Base-by-base conservation (phyloP, 2,113 vertebrate genomes). In the Pseudois nayaur region DNA sequence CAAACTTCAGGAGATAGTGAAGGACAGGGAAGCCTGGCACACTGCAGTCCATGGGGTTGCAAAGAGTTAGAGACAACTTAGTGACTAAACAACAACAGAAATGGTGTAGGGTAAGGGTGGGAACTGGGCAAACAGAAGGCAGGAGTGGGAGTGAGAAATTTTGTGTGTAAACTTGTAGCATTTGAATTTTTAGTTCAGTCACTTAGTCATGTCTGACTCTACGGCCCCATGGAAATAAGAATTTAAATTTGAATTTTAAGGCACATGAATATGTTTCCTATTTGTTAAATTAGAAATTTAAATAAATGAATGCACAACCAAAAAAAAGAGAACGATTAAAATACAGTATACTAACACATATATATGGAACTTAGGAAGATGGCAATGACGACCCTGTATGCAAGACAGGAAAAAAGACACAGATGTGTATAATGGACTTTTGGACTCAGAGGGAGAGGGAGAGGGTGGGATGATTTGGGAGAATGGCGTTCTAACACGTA, bases 201-300 rank as follows among this genome's bases (percentile, higher is more conserved):
- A 40, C 67, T 71, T 23, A 71, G 19, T 71, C n/a, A 23, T 36
- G n/a, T 71, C 67, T 71, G n/a, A 71, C 67, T 71, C 67, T 71
- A 11, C 0, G 0, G 40, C 10, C 10, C 67, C 67, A 40, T 6
- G 11, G 36, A 74, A 74, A 74, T 40, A 74, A 74, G 12, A 40
- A 6, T 74, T 36, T 40, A 71, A 71, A 83, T 92, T 92, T 84
- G 45, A 3, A 76, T 78, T 93, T 93, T 87, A 96, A 87, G 52
- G 25, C 43, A 74, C 50, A 43, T 91, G 16, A 91, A 54, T 45
- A 89, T 59, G 57, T 87, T 27, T 21, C 45, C 19, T 55, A 33
- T 33, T 55, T 79, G 62, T 55, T 15, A 91, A 94, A 83, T 74
- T 52, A 83, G 45, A 88, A 87, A 91, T 83, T 48, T 94, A 45